Evolutionary conservation across 2,888 invertebrate species (phyloP).

Genomic region (Petrolisthes manimaculis): DNA sequence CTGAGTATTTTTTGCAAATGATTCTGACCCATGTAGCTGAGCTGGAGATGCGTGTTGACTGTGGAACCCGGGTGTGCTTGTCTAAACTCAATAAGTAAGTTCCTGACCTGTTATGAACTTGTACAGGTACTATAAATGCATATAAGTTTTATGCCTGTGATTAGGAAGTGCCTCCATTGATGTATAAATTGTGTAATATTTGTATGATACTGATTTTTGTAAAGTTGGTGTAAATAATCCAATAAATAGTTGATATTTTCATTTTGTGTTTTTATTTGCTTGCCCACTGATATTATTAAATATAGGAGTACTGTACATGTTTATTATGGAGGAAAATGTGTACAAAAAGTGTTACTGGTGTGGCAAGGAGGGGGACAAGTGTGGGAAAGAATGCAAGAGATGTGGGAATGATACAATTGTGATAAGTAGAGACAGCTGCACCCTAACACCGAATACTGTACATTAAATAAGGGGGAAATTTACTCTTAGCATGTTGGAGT

Average conservation of each 20-base stretch:
- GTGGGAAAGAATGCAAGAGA: too few relatives aligned
- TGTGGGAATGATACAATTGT: too few relatives aligned
- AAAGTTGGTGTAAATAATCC: slow-evolving; percentile 53
- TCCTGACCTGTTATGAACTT: slow-evolving; percentile 6
- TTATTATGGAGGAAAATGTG: not conserved
- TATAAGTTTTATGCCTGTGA: slow-evolving; percentile 49
- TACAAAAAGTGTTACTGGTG: not conserved
- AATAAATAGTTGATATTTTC: slow-evolving; percentile 46
- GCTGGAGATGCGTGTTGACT: too few relatives aligned
- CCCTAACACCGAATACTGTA: too few relatives aligned
- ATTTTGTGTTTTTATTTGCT: too few relatives aligned
- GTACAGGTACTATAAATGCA: slow-evolving; percentile 6
- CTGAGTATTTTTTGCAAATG: too few relatives aligned
- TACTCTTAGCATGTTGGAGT: too few relatives aligned
- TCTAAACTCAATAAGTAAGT: slow-evolving; percentile 16
- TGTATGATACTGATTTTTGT: slow-evolving; percentile 56
- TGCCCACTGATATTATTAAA: too few relatives aligned
- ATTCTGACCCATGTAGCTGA: too few relatives aligned
- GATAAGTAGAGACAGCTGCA: too few relatives aligned
- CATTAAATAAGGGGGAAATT: too few relatives aligned
- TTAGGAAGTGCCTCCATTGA: slow-evolving; percentile 59
- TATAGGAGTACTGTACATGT: not conserved
- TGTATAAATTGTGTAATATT: slow-evolving; percentile 30
- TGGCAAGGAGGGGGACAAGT: too few relatives aligned
- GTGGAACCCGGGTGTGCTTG: not conserved